A percentile compares a stretch with the other conserved stretches of the same genome.
Conservation (phyloP, 2,113 vertebrate genomes). For the Calidris pygmaea region DNA sequence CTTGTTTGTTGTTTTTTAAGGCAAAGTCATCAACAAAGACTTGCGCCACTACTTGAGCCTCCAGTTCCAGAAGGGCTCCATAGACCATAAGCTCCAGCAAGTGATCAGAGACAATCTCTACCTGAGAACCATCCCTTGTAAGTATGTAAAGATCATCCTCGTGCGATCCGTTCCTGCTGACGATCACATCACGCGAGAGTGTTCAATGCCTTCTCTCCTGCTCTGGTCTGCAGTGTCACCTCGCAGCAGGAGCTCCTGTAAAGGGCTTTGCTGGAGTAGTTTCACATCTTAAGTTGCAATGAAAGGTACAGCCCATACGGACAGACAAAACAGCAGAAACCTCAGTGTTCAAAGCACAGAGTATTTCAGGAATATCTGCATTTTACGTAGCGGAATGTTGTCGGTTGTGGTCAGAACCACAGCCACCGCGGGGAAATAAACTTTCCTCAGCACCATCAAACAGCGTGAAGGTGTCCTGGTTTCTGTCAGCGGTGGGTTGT, state of each 20-base stretch:
- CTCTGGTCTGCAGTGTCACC: background rate
- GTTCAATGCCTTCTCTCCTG: background rate
- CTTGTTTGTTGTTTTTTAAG: conserved; percentile 69
- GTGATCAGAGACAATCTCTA: conserved; percentile 99
- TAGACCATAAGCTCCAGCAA: conserved; percentile 99
- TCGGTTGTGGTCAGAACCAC: background rate
- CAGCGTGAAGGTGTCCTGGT: background rate
- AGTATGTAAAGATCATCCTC: conserved; percentile 73
- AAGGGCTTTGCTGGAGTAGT: background rate
- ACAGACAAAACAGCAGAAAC: background rate
- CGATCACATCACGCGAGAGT: fast-evolving
- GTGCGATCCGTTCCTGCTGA: background rate
- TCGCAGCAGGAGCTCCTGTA: background rate
- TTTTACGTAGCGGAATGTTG: background rate
- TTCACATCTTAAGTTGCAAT: background rate
- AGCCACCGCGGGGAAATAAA: background rate
- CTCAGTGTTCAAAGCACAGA: background rate
- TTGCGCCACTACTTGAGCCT: conserved; percentile 97
- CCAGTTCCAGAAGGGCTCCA: conserved; percentile 97
- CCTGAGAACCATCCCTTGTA: conserved; percentile 97
- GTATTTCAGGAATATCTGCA: background rate
- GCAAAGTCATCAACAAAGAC: conserved; percentile 97
- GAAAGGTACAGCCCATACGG: background rate
- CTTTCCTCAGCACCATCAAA: background rate
- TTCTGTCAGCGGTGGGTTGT: background rate